Evolutionary conservation across 2,113 vertebrate genomes (phyloP).

Genomic region (Ursus arctos): DNA sequence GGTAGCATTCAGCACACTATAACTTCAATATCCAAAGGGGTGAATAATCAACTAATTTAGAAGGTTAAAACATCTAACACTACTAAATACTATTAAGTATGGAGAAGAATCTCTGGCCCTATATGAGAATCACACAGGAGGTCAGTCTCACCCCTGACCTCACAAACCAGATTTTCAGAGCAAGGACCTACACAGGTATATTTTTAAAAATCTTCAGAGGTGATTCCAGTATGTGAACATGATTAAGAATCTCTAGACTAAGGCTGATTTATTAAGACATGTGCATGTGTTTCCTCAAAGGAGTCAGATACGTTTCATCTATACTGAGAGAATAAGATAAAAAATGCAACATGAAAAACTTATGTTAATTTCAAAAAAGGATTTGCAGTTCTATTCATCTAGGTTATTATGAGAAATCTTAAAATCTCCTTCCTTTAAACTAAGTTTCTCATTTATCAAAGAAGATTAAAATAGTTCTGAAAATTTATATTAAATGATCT

Average conservation of each 20-base stretch:
- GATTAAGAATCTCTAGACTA: background rate
- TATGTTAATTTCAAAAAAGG: slow-evolving; percentile 41
- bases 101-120: background rate
- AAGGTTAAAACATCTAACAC: background rate
- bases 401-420: slow-evolving; percentile 19
- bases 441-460: background rate
- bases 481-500: background rate
- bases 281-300: background rate
- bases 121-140: background rate
- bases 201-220: background rate
- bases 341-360: background rate
- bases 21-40: background rate
- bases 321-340: background rate
- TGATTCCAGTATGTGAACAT: background rate
- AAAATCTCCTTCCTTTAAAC: background rate
- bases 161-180: background rate
- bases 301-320: background rate
- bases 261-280: background rate
- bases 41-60: slow-evolving; percentile 8
- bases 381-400: background rate
- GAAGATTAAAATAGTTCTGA: slow-evolving; percentile 32
- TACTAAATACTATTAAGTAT: background rate
- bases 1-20: background rate
- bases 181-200: background rate
- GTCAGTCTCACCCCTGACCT: background rate